Evolutionary conservation across 2,113 vertebrate species (phyloP).

Genomic region (Philantomba maxwellii): DNA sequence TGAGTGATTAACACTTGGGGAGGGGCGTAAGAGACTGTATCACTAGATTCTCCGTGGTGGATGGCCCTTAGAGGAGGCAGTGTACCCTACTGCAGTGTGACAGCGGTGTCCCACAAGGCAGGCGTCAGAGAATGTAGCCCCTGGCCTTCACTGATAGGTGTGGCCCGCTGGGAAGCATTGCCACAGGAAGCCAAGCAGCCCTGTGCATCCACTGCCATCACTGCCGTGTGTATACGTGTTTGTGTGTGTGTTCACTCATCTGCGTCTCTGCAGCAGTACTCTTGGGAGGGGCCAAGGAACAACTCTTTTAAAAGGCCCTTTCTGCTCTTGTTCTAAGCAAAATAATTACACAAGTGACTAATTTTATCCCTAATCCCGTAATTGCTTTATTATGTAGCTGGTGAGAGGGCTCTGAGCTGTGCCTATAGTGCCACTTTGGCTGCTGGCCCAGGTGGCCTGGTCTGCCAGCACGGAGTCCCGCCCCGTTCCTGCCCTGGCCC

Average conservation of each 20-base stretch:
- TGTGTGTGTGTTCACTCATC: constrained; percentile 17
- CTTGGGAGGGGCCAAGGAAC: constrained; percentile 38
- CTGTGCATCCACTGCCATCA: accelerated
- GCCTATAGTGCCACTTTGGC: constrained; percentile 41
- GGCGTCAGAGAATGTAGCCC: neutral
- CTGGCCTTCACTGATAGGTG: neutral
- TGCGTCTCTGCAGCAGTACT: neutral
- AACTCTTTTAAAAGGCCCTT: constrained; percentile 55
- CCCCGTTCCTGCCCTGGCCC: neutral
- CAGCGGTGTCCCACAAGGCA: neutral
- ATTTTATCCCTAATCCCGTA: constrained; percentile 70
- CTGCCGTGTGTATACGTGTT: neutral
- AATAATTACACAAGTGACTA: constrained; percentile 75
- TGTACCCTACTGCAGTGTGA: neutral
- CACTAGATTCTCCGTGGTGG: neutral
- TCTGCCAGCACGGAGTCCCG: neutral
- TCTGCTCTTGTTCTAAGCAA: constrained; percentile 67
- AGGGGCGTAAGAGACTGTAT: neutral
- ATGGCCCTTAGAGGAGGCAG: neutral
- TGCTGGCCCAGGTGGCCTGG: constrained; percentile 56
- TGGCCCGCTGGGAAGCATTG: neutral
- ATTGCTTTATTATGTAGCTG: constrained; percentile 72
- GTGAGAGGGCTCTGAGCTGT: constrained; percentile 54
- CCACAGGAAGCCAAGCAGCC: neutral
- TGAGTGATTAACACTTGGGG: neutral